Percentiles rank a stretch among this genome's conserved stretches.
phyloP scores from a whole-genome alignment of 2,888 invertebrate genomes.

The Tipula unca region DNA sequence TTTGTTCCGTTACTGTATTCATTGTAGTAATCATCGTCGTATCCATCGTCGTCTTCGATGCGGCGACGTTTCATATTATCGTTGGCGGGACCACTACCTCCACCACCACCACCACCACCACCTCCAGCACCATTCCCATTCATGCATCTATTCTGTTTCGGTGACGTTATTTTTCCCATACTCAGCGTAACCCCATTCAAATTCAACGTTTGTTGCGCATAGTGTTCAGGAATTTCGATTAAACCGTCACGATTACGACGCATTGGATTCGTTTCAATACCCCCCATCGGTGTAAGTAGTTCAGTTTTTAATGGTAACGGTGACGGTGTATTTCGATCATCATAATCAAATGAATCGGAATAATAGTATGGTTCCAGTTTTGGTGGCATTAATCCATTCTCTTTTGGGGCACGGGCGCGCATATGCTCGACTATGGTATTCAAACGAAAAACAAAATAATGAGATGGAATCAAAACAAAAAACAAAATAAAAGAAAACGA shows the following conservation, averaged over 20 bases:
- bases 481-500: background rate
- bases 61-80: background rate
- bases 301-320: background rate
- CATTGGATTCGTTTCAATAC: slow-evolving; percentile 28
- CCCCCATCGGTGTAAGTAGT: slow-evolving; percentile 35
- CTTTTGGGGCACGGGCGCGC: slow-evolving; percentile 38
- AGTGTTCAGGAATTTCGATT: slow-evolving; percentile 3
- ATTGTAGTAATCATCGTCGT: background rate
- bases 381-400: background rate
- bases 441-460: background rate
- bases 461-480: background rate
- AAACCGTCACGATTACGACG: background rate
- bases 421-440: slow-evolving; percentile 36
- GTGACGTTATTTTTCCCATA: background rate
- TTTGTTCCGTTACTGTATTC: background rate
- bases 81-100: background rate
- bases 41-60: background rate
- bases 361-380: slow-evolving; percentile 30
- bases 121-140: background rate
- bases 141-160: background rate
- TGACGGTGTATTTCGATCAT: background rate
- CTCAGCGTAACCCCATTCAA: background rate
- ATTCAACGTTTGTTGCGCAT: background rate
- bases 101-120: background rate
- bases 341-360: background rate